Percentiles rank a stretch among this genome's conserved stretches.
Evolutionary conservation across 1,140 invertebrate genomes (phyloP).

Genomic region (Ruditapes philippinarum): DNA sequence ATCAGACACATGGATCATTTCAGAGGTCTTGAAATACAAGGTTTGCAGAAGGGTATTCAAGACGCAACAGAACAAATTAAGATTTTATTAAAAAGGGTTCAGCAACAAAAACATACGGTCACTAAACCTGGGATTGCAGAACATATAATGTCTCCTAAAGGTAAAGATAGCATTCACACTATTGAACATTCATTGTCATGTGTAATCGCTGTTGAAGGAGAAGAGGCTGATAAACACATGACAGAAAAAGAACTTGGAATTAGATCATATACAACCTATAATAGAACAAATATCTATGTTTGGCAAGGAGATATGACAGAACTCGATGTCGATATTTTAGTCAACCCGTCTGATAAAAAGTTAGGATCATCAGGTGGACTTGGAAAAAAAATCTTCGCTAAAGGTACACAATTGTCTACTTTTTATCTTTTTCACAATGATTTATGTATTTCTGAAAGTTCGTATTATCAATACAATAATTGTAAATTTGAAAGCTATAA

Average conservation of each 20-base stretch:
- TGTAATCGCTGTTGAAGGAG: background rate
- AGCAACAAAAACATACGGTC: background rate
- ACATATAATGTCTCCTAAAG: background rate
- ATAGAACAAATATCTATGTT: background rate
- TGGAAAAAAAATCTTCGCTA: background rate
- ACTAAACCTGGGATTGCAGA: background rate
- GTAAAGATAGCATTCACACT: background rate
- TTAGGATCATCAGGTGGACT: background rate
- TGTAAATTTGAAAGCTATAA: too few species aligned
- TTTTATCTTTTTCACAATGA: too few species aligned
- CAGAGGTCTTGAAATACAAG: background rate
- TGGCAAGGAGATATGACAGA: background rate
- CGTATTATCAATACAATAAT: too few species aligned
- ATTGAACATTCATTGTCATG: background rate
- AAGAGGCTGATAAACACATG: background rate
- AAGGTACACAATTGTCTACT: too few species aligned
- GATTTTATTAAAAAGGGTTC: background rate
- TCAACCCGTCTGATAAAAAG: background rate
- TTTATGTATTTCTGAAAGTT: too few species aligned
- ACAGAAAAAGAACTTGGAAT: background rate
- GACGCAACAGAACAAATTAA: background rate
- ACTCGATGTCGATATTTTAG: background rate
- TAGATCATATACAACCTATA: background rate
- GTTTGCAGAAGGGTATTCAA: background rate
- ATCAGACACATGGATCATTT: background rate